Conservation (phyloP, 2,888 invertebrate species). For the Lepidonotus clava region DNA sequence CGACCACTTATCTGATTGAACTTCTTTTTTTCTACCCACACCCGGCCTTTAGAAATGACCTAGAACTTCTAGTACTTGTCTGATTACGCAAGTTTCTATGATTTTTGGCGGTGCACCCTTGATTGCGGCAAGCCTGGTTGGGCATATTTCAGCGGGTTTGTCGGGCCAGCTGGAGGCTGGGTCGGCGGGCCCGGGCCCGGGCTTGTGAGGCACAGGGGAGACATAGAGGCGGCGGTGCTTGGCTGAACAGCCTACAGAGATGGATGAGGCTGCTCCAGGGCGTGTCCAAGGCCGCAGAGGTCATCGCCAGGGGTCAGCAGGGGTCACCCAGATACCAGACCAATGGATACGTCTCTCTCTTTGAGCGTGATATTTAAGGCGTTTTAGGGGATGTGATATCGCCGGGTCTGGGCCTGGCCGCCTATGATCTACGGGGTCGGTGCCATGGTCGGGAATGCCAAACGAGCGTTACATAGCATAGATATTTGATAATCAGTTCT, state of each 20-base stretch:
- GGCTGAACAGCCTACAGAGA: slow-evolving; percentile 23
- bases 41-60: too few relatives aligned
- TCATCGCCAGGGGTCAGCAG: not conserved
- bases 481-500: slow-evolving; percentile 14
- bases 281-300: slow-evolving; percentile 2
- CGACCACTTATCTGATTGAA: slow-evolving; percentile 4
- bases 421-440: too few relatives aligned
- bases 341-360: not conserved
- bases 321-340: slow-evolving; percentile 1
- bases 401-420: too few relatives aligned
- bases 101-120: not conserved
- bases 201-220: slow-evolving; percentile 45
- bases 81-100: too few relatives aligned
- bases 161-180: not conserved
- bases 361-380: too few relatives aligned
- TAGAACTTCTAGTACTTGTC: too few relatives aligned
- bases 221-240: slow-evolving; percentile 33
- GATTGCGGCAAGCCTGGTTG: not conserved
- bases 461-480: not conserved
- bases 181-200: not conserved
- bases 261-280: slow-evolving; percentile 23
- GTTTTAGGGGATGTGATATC: too few relatives aligned
- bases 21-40: not conserved
- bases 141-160: slow-evolving; percentile 28
- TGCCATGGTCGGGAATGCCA: not conserved